These are phyloP conservation scores for Eumacrocentrus americanus DNA, from an alignment of 2,888 invertebrate species.

Conservation along the genomic window DNA sequence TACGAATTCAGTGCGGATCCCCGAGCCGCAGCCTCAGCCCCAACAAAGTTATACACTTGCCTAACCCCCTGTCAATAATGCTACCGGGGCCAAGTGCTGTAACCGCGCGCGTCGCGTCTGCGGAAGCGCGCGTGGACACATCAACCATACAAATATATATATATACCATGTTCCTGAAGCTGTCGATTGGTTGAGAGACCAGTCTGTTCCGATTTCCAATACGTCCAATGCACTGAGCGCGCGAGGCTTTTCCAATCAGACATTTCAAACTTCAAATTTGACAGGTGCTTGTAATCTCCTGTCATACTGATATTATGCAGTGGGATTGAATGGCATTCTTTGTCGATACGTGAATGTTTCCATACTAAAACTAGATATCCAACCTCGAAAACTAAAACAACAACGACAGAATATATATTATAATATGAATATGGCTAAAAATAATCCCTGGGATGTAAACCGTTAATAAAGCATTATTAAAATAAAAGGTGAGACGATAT, in stretches of 20 bases:
- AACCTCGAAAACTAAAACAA: neutral
- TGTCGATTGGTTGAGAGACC: constrained; percentile 15
- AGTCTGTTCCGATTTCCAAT: constrained; percentile 22
- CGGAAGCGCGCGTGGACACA: constrained; percentile 23
- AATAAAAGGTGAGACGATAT: constrained; percentile 4
- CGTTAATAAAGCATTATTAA: neutral
- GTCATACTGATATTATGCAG: neutral
- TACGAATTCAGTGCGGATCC: constrained; percentile 45
- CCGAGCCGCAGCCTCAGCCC: constrained; percentile 28
- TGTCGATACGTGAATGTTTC: neutral
- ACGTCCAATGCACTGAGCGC: constrained; percentile 13
- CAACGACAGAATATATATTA: neutral
- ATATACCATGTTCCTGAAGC: constrained; percentile 19
- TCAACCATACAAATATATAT: constrained; percentile 4
- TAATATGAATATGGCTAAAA: too few species aligned
- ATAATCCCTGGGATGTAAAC: too few species aligned
- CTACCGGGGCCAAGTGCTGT: constrained; percentile 37
- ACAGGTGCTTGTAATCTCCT: constrained; percentile 6
- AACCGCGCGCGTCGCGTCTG: constrained; percentile 30
- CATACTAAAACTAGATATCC: neutral
- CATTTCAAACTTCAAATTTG: constrained; percentile 22
- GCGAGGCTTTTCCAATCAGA: constrained; percentile 9
- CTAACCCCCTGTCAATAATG: constrained; percentile 48
- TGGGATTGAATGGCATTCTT: neutral
- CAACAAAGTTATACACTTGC: constrained; percentile 43